These are phyloP conservation scores for Mico argentatus DNA, from an alignment of 2,797 vertebrate species.

Conservation along the genomic window DNA sequence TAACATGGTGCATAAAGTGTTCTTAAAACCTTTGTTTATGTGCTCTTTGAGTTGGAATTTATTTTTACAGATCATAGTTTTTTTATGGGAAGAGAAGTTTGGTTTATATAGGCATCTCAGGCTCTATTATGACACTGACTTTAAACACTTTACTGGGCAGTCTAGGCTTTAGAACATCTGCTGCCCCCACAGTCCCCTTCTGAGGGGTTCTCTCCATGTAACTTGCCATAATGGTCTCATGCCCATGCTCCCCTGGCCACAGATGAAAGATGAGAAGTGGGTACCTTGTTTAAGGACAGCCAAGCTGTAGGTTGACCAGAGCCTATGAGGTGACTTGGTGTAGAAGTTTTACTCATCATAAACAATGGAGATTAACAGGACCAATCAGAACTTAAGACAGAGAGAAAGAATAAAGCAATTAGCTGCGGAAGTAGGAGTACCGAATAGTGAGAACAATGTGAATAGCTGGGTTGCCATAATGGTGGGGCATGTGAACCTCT, in stretches of 20 bases:
- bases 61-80: not conserved
- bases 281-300: not conserved
- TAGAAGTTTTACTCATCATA: not conserved
- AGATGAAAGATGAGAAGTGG: not conserved
- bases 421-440: not conserved
- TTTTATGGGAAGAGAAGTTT: not conserved
- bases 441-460: not conserved
- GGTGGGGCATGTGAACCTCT: not conserved
- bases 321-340: not conserved
- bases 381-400: not conserved
- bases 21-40: not conserved
- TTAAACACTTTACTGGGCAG: not conserved
- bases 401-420: not conserved
- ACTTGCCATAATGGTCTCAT: not conserved
- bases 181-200: not conserved
- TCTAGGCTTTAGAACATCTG: not conserved
- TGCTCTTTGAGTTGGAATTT: not conserved
- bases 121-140: not conserved
- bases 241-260: not conserved
- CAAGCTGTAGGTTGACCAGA: not conserved
- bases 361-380: not conserved
- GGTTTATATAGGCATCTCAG: not conserved
- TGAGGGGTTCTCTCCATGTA: not conserved
- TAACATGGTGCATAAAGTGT: not conserved
- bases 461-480: not conserved